phyloP scores from a whole-genome alignment of 2,888 invertebrate species.

The Anarsia innoxiella region DNA sequence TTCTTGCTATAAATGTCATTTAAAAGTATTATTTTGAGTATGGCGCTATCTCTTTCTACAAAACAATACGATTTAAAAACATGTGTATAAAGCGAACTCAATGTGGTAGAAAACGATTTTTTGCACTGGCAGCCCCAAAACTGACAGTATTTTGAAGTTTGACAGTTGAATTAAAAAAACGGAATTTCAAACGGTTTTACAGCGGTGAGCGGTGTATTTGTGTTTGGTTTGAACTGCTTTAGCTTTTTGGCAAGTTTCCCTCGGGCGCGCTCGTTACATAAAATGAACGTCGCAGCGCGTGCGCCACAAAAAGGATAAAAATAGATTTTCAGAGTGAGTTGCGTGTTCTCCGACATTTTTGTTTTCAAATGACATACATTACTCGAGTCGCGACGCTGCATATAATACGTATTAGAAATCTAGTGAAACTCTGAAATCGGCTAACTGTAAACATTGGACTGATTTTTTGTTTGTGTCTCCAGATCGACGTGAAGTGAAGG shows the following conservation, averaged over 20 bases:
- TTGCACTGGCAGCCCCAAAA: slow-evolving; percentile 9
- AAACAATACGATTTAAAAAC: too few relatives aligned
- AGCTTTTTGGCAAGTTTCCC: slow-evolving; percentile 69
- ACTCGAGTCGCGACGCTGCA: slow-evolving; percentile 37
- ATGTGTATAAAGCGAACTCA: too few relatives aligned
- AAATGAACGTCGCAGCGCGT: slow-evolving; percentile 53
- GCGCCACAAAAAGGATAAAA: slow-evolving; percentile 63
- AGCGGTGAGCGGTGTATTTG: slow-evolving; percentile 28
- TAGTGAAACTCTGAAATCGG: slow-evolving; percentile 58
- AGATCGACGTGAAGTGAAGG: slow-evolving; percentile 31
- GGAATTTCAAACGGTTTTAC: slow-evolving; percentile 59
- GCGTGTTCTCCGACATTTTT: slow-evolving; percentile 62
- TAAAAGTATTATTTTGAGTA: too few relatives aligned
- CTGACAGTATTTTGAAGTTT: slow-evolving; percentile 4
- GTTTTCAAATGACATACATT: slow-evolving; percentile 69
- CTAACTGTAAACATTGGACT: slow-evolving; percentile 59
- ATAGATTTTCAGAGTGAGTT: slow-evolving; percentile 66
- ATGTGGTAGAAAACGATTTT: background rate
- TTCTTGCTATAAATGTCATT: too few relatives aligned
- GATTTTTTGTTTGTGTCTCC: slow-evolving; percentile 41
- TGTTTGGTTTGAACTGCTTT: slow-evolving; percentile 32
- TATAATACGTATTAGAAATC: slow-evolving; percentile 57
- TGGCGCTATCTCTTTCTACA: too few relatives aligned
- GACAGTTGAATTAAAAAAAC: slow-evolving; percentile 54
- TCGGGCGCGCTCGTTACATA: slow-evolving; percentile 53